Conservation (phyloP, 2,888 invertebrate genomes). For the Zygogramma bicolorata region DNA sequence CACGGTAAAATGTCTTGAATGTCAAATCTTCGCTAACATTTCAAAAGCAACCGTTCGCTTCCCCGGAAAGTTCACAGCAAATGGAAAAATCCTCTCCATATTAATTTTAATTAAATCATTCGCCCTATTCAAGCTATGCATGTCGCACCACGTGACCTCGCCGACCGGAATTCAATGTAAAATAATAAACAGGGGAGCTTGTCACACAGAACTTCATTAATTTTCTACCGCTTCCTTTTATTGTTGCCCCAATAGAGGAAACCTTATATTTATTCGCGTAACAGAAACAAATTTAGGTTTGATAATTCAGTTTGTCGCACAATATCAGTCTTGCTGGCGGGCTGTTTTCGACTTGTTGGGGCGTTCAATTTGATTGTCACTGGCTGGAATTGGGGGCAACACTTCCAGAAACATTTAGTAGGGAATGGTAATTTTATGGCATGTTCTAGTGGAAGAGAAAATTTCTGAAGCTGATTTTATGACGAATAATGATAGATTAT, state of each 20-base stretch:
- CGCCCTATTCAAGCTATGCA: not conserved
- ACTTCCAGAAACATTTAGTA: not conserved
- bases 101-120: not conserved
- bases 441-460: too few relatives aligned
- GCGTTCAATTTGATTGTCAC: not conserved
- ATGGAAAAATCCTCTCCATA: not conserved
- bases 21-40: not conserved
- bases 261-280: slow-evolving; percentile 27
- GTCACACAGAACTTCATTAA: slow-evolving; percentile 35
- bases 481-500: too few relatives aligned
- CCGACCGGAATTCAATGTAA: not conserved
- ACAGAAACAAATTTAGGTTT: slow-evolving; percentile 29
- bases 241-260: slow-evolving; percentile 29
- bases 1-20: not conserved
- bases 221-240: slow-evolving; percentile 39
- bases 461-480: too few relatives aligned
- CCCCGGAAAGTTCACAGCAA: not conserved
- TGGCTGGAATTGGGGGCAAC: not conserved
- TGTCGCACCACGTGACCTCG: not conserved
- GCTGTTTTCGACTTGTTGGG: not conserved
- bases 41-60: not conserved
- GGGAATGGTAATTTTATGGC: too few relatives aligned
- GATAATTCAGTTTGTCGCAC: slow-evolving; percentile 9
- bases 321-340: slow-evolving; percentile 5
- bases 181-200: slow-evolving; percentile 12